Base-by-base conservation (phyloP, 2,113 vertebrate species). In the Passer domesticus region DNA sequence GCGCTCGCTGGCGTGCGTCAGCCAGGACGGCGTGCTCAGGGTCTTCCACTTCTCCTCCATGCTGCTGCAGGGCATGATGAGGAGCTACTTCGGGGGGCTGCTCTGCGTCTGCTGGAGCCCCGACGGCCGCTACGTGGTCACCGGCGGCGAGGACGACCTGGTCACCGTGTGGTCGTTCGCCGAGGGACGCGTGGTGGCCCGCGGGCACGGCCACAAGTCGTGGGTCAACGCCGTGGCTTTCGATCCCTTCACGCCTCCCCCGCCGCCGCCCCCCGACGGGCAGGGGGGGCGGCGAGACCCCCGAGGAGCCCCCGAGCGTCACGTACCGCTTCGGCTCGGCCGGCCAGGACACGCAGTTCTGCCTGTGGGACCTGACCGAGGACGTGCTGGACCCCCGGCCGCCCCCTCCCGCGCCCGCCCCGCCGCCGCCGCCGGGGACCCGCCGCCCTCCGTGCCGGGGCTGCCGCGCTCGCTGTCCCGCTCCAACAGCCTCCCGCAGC, bases 141-240 rank as follows among this genome's bases (percentile, higher is more conserved):
- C 99, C 0, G 99, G 99, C 0, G 99, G 99, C 0, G 99, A 99
- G 83, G 99, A 99, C 0, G 99, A 99, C 90, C 90, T 99, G 89
- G 99, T 99, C 14, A 99, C 99, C 0, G 99, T 99, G 10, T 99
- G 99, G 99, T 99, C 99, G 0, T 99, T 99, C 10, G 75, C 98
- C 0, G 98, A 99, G 31, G 98, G 99, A 15, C 97, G 99, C 0
- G 99, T 99, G 72, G 98, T 99, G 4, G 99, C 99, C 3, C 93
- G 99, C 0, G 99, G 99, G 0, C 99, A 98, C 2, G 99, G 99
- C 5, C 99, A 99, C 97, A 99, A 99, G 85, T 99, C 99, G 0
- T 99, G 99, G 99, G 99, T 99, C 59, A 99, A 99, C 0, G 99
- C 99, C 0, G 99, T 99, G 85, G 99, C 99, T 0, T 99, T 99